phyloP scores from a whole-genome alignment of 1,140 invertebrate species.

The Caerostris extrusa region DNA sequence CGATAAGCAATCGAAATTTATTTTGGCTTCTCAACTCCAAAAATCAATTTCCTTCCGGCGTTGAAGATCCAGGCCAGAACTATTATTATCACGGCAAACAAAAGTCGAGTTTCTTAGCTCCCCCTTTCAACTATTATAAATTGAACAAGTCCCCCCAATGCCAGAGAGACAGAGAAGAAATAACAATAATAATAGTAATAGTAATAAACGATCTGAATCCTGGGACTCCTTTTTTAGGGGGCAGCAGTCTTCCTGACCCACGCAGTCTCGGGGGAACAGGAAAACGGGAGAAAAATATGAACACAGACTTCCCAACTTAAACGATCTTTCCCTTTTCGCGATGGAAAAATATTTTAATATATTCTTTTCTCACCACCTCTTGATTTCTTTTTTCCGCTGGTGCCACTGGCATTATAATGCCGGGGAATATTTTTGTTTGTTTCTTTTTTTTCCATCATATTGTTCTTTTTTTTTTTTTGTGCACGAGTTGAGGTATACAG shows the following conservation, averaged over 20 bases:
- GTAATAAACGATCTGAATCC: slow-evolving; percentile 21
- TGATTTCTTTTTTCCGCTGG: slow-evolving; percentile 12
- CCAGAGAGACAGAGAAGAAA: not conserved
- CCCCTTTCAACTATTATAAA: not conserved
- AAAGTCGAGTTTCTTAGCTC: slow-evolving; percentile 45
- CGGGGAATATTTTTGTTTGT: too few relatives aligned
- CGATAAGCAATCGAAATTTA: slow-evolving; percentile 45
- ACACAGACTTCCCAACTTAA: slow-evolving; percentile 23
- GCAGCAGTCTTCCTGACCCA: not conserved
- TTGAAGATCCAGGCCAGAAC: slow-evolving; percentile 17
- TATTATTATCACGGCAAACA: slow-evolving; percentile 60
- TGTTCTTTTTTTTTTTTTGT: not conserved
- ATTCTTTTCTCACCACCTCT: slow-evolving; percentile 53
- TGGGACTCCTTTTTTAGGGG: not conserved
- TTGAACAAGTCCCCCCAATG: not conserved
- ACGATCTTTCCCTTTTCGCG: slow-evolving; percentile 14
- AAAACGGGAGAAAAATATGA: slow-evolving; percentile 43
- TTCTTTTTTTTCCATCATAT: not conserved
- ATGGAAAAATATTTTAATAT: slow-evolving; percentile 62
- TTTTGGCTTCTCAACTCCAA: slow-evolving; percentile 6
- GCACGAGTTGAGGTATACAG: not conserved
- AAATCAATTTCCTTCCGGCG: slow-evolving; percentile 36
- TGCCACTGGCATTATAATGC: not conserved
- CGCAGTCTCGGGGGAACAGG: not conserved
- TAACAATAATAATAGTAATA: not conserved